Evolutionary conservation across 23 tunicate genomes (phyloP), one percentile per base, ranked within the genome.

Genomic region (Ciona savignyi): DNA sequence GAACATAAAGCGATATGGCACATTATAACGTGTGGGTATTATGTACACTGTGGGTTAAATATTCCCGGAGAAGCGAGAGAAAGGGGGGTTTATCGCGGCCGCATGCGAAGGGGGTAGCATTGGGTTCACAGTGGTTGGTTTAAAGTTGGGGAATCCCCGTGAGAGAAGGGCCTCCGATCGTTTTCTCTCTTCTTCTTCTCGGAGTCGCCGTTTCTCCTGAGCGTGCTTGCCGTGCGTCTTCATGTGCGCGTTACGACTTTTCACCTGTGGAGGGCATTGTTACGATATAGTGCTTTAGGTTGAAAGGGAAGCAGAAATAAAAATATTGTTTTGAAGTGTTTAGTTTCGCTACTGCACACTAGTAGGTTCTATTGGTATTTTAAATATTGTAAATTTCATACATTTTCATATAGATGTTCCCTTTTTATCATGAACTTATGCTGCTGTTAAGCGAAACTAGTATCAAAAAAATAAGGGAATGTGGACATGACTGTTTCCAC

Each of bases 171-270:
- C 56, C 75, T 73, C 81, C 34, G 80, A 79, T 61, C 64, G 33
- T 27, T 75, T 65, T 29, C 85, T 63, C 23, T 71, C 78, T 33
- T 79, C 97, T 51, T 84, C 97, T 63, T 91, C 88, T 9, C 89
- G 85, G 67, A 66, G 80, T 32, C 82, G 61, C 28, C 97, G 70
- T 67, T 91, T 91, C 34, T 91, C 97, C 60, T 91, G 91, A 0
- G 97, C 97, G 35, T 74, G 86, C 65, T 91, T 91, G 24, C 97
- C 97, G 70, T 91, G 97, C 0, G 91, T 85, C 78, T 91, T 91
- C 97, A 91, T 91, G 75, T 91, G 97, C 24, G 97, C 97, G 71
- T 91, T 91, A 2, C 91, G 79, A 67, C 97, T 91, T 48, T 91
- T 91, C 6, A 91, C 97, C 97, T 91, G 56, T 15, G n/a, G n/a